Conservation (phyloP, 2,113 vertebrate genomes). For the Benitochromis conjunctus region DNA sequence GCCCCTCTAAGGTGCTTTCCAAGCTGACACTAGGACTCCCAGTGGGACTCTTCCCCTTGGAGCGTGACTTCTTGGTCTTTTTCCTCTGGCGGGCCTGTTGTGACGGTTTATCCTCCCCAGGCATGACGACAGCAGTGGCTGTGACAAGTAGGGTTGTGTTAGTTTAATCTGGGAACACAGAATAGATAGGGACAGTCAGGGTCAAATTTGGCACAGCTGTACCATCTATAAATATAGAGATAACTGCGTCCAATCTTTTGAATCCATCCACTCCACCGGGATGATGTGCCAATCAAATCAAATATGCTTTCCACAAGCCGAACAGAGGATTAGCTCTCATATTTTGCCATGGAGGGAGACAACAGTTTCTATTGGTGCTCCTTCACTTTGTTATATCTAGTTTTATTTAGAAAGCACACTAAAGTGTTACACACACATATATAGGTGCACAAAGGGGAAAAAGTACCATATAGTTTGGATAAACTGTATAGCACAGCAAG, state of each 20-base stretch:
- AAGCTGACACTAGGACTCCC: slow-evolving; percentile 47
- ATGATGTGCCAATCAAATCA: background rate
- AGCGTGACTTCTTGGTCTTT: slow-evolving; percentile 69
- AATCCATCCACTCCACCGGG: background rate
- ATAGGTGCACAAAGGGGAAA: background rate
- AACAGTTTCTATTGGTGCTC: background rate
- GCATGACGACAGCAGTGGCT: slow-evolving; percentile 69
- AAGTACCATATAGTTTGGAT: background rate
- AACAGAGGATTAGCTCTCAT: background rate
- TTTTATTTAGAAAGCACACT: background rate
- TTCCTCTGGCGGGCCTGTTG: slow-evolving; percentile 80
- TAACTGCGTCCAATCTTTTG: background rate
- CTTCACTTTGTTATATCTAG: background rate
- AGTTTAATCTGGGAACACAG: slow-evolving; percentile 6
- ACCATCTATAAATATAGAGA: background rate
- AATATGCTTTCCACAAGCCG: background rate
- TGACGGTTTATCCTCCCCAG: slow-evolving; percentile 77
- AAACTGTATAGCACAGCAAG: background rate
- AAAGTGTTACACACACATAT: background rate
- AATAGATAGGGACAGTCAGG: background rate
- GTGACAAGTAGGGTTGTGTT: background rate
- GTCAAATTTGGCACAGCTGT: background rate
- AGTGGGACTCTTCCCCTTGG: slow-evolving; percentile 69
- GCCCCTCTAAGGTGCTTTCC: slow-evolving; percentile 35
- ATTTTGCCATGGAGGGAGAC: background rate